Base-by-base conservation (phyloP, 2,113 vertebrate genomes). In the Callaeas wilsoni region DNA sequence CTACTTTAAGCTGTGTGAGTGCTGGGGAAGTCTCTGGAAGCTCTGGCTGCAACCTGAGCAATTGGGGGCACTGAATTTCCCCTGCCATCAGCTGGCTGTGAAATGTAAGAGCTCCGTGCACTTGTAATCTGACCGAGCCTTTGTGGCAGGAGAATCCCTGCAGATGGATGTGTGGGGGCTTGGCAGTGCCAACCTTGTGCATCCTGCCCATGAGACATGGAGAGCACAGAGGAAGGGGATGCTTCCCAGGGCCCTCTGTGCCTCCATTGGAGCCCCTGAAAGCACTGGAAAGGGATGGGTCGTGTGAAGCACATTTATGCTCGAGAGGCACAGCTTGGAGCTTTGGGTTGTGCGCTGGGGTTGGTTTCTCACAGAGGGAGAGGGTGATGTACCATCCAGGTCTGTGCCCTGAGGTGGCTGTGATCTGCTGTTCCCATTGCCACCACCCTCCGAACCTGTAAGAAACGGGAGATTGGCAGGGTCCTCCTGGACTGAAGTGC, bases 361-460 rank as follows among this genome's bases (percentile, higher is more conserved):
- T 4, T 41, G 41, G 75, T 56, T 41, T 87, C 32, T 22, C 39
- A 1, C 27, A 6, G 84, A 20, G 84, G 3, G 21, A 78, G 74
- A 70, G 75, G 65, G 9, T 18, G 56, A 88, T 84, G 1, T 98
- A 98, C 98, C 97, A 0, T 64, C 84, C 13, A 67, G 67, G 10
- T 91, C 78, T 19, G 60, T 96, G 88, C 55, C 84, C 80, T 71
- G 95, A 7, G 46, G 64, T 67, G 92, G 60, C 91, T 91, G 91
- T 20, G 94, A 57, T 44, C 86, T 96, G 82, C 76, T 95, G 86
- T 98, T 97, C 57, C 96, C 94, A 1, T 98, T 98, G 55, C 90
- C 92, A 7, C 97, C 35, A 2, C 85, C 90, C 37, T 89, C 81
- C 35, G 85, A 39, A 52, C 96, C 98, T 98, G 26, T n/a, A 80